These are phyloP conservation scores for Epizoanthus rinbou DNA, from an alignment of 92 coral and sea anemone species.

Conservation along the genomic window DNA sequence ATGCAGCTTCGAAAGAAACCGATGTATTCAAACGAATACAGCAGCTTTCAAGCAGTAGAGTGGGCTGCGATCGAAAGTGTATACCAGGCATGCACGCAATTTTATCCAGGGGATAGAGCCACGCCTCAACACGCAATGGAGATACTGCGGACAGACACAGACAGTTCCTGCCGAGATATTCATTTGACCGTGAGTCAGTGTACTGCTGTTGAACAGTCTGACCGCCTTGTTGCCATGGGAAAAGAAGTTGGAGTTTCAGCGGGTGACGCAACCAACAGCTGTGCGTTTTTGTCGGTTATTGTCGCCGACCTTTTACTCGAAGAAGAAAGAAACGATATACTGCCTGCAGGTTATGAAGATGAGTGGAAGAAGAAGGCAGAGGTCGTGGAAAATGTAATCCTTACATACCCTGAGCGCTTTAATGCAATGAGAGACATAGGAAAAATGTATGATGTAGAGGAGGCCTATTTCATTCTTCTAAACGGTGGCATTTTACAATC, in stretches of 20 bases:
- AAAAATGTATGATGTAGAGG: constrained; percentile 32
- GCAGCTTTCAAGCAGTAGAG: constrained; percentile 1
- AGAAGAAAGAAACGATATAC: neutral
- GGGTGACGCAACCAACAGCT: constrained; percentile 31
- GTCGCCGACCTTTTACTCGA: constrained; percentile 11
- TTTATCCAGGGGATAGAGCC: neutral
- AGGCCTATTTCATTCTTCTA: constrained; percentile 32
- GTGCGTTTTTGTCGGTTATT: constrained; percentile 26
- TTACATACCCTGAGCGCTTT: neutral
- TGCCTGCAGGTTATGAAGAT: constrained; percentile 15
- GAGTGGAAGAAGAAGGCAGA: constrained; percentile 30
- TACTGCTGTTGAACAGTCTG: constrained; percentile 11
- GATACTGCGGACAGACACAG: neutral
- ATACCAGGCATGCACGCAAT: neutral
- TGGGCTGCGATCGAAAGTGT: neutral
- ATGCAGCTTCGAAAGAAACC: neutral
- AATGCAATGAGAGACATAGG: constrained; percentile 6
- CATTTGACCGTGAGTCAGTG: neutral
- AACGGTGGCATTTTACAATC: constrained; percentile 11
- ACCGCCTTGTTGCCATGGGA: neutral
- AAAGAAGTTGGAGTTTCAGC: neutral
- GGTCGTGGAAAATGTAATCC: constrained; percentile 19
- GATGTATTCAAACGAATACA: neutral
- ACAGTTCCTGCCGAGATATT: neutral
- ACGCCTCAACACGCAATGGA: neutral